Evolutionary conservation across 2,888 invertebrate genomes (phyloP).

Genomic region (Oithona nana): DNA sequence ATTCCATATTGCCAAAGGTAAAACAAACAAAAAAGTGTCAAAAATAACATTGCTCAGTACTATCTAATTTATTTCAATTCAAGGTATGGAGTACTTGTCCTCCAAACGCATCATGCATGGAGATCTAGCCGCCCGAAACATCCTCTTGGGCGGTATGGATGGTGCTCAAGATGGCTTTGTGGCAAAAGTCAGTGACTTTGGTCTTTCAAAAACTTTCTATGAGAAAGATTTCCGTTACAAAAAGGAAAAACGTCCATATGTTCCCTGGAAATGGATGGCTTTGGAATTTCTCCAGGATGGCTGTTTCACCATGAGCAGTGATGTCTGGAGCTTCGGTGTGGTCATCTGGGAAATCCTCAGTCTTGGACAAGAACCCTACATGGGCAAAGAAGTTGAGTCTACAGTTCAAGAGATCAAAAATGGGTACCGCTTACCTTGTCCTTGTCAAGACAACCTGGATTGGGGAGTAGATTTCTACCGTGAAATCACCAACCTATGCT

Average conservation of each 20-base stretch:
- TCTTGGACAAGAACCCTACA: slow-evolving; percentile 14
- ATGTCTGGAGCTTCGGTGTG: slow-evolving; percentile 14
- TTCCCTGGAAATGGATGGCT: slow-evolving; percentile 16
- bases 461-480: neutral
- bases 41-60: neutral
- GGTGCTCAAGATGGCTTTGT: neutral
- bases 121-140: slow-evolving; percentile 14
- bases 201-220: slow-evolving; percentile 7
- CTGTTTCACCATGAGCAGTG: slow-evolving; percentile 3
- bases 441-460: neutral
- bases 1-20: slow-evolving; percentile 3
- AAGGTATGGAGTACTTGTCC: slow-evolving; percentile 3
- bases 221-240: slow-evolving; percentile 4
- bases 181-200: slow-evolving; percentile 14
- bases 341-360: slow-evolving; percentile 12
- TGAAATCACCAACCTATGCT: neutral
- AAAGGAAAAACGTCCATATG: slow-evolving; percentile 6
- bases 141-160: too few species aligned
- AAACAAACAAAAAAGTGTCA: too few species aligned
- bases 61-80: too few species aligned
- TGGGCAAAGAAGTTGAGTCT: slow-evolving; percentile 1
- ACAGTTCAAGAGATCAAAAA: neutral
- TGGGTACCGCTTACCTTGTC: slow-evolving; percentile 3
- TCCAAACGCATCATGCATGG: slow-evolving; percentile 14
- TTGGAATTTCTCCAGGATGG: slow-evolving; percentile 9